Evolutionary conservation across 2,113 vertebrate species (phyloP), one percentile per base, ranked within the genome.

Genomic region (Scolopax mira): DNA sequence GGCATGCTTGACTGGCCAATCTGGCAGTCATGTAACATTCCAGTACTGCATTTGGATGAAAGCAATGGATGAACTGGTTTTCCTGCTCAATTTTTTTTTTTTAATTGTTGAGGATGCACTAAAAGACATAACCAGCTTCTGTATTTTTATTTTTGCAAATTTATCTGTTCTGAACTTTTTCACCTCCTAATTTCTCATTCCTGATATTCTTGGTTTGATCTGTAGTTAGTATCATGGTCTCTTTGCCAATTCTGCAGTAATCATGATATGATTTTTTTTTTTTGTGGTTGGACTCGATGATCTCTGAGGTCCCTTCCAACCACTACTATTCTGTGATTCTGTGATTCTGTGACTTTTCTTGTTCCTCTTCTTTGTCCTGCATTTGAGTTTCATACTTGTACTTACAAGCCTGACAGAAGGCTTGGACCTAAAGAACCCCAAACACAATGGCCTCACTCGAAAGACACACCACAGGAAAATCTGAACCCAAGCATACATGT

Each of bases 1-100:
- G 79, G 33, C 66, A 82, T 60, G 93, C 70, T 72, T 79, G 61
- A 85, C 88, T 79, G 81, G 71, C 3, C 44, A 90, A 28, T 58
- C 94, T 96, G 93, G 90, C 92, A 94, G 57, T 22, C 70, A 72
- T 7, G 22, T 75, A 89, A 52, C 78, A 91, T 94, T 96, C 95
- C 92, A 88, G 46, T 41, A 72, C 66, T 44, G 12, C 41, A 24
- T 57, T 92, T 93, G n/a, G n/a, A 72, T 37, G 44, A 94, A 92
- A 82, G 70, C 33, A 89, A 55, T 33, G 60, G 55, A 71, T 55
- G 35, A 91, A 85, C 18, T 72, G 9, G 12, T 67, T 88, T 79
- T n/a, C 35, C 12, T 65, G 39, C 11, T 71, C 13, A 27, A 4
- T n/a, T 11, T 1, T 55, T 51, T 37, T 27, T 13, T 27, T 9